A percentile compares a stretch with the other conserved stretches of the same genome.
Conservation (phyloP, 2,888 invertebrate species). For the Drosophila greeni region DNA sequence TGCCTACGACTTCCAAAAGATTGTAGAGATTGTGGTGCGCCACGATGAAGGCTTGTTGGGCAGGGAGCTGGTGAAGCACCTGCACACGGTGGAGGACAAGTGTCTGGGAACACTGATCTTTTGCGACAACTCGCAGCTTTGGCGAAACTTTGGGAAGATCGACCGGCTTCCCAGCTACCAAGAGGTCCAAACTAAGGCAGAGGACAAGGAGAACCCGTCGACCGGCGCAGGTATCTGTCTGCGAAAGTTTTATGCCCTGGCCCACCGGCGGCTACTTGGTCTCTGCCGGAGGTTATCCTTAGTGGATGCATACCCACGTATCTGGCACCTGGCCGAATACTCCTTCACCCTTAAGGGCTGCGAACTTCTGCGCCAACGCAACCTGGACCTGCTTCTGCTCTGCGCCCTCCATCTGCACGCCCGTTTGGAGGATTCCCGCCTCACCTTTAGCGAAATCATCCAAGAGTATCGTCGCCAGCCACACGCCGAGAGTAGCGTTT, state of each 20-base stretch:
- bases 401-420: conserved; percentile 56
- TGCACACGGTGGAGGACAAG: conserved; percentile 45
- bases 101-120: conserved; percentile 57
- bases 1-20: conserved; percentile 61
- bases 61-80: conserved; percentile 45
- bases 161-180: conserved; percentile 35
- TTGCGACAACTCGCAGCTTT: conserved; percentile 48
- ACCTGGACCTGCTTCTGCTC: conserved; percentile 56
- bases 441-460: conserved; percentile 51
- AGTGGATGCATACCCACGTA: conserved; percentile 23
- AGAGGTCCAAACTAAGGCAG: conserved; percentile 19
- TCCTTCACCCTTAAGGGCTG: conserved; percentile 43
- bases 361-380: conserved; percentile 46
- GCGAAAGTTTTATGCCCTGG: conserved; percentile 60
- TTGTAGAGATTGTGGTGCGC: conserved; percentile 54
- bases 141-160: conserved; percentile 23
- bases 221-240: conserved; percentile 48
- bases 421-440: conserved; percentile 22
- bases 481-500: conserved; percentile 41
- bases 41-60: conserved; percentile 44
- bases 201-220: conserved; percentile 37
- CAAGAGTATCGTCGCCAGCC: conserved; percentile 54
- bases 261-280: conserved; percentile 39
- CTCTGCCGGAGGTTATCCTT: conserved; percentile 47
- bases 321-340: conserved; percentile 59